Percentiles rank a stretch among this genome's conserved stretches.
Evolutionary conservation across 2,797 vertebrate species (phyloP).

Genomic region (Cossypha polioptera): DNA sequence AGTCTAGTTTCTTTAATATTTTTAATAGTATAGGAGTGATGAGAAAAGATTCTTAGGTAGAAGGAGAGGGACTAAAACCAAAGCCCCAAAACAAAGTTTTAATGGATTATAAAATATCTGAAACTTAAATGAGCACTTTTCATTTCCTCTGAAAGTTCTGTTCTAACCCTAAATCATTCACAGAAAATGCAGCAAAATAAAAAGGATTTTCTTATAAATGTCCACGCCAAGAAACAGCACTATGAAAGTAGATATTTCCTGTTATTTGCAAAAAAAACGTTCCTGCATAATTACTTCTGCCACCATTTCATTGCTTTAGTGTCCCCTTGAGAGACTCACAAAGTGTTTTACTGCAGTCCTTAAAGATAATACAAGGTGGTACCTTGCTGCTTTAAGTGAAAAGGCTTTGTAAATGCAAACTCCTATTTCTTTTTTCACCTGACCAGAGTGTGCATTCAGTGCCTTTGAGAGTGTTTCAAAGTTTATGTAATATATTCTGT

Average conservation of each 20-base stretch:
- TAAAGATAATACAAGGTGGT: background rate
- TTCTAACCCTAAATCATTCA: background rate
- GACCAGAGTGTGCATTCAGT: background rate
- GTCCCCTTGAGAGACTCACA: background rate
- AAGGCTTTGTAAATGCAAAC: background rate
- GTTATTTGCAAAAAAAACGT: conserved; percentile 22
- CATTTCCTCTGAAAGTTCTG: background rate
- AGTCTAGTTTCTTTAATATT: background rate
- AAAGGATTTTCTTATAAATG: background rate
- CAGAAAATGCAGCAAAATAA: background rate
- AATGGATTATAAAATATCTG: background rate
- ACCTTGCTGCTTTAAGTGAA: background rate
- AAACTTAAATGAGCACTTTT: background rate
- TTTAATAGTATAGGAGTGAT: background rate
- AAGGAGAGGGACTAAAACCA: background rate
- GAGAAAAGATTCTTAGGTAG: background rate
- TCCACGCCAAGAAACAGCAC: background rate
- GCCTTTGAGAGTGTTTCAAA: background rate
- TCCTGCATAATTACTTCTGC: conserved; percentile 22
- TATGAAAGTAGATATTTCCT: background rate
- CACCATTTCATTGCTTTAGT: background rate
- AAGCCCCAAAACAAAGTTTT: background rate
- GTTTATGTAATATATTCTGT: background rate
- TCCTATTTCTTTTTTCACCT: background rate
- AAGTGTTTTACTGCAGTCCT: background rate